phyloP scores from a whole-genome alignment of 2,797 vertebrate species.

The Paramormyrops hopkinsi region DNA sequence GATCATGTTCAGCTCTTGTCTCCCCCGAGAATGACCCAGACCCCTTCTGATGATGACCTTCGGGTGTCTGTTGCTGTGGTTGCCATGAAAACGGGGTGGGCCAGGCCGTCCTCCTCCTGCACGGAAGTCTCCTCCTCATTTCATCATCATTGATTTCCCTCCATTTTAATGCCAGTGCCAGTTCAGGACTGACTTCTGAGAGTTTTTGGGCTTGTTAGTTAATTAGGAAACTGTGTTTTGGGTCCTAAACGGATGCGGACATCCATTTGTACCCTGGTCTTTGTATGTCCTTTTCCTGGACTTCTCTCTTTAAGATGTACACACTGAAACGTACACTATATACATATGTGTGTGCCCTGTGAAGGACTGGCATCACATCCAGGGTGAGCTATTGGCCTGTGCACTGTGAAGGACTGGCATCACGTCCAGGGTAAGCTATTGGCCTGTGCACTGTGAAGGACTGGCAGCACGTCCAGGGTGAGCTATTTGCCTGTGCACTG shows the following conservation, averaged over 20 bases:
- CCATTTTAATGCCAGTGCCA: not conserved
- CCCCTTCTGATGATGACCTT: not conserved
- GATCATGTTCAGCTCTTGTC: not conserved
- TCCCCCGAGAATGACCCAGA: not conserved
- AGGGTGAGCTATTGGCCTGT: not conserved
- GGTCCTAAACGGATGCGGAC: not conserved
- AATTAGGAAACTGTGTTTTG: not conserved
- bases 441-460: not conserved
- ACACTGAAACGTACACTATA: not conserved
- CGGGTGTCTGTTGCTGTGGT: not conserved
- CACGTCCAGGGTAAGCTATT: not conserved
- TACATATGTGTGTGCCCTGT: not conserved
- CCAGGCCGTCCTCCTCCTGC: not conserved
- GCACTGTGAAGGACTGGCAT: not conserved
- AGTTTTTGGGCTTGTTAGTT: not conserved
- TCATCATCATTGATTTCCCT: not conserved
- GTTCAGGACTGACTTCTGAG: not conserved
- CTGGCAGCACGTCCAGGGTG: not conserved
- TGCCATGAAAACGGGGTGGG: not conserved
- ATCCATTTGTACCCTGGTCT: not conserved
- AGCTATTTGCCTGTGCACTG: not conserved
- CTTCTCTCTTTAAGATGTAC: not conserved
- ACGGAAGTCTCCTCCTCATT: not conserved
- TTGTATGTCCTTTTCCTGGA: not conserved
- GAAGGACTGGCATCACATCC: not conserved